Conservation (phyloP, 2,888 invertebrate genomes). For the Heteropelma amictum region DNA sequence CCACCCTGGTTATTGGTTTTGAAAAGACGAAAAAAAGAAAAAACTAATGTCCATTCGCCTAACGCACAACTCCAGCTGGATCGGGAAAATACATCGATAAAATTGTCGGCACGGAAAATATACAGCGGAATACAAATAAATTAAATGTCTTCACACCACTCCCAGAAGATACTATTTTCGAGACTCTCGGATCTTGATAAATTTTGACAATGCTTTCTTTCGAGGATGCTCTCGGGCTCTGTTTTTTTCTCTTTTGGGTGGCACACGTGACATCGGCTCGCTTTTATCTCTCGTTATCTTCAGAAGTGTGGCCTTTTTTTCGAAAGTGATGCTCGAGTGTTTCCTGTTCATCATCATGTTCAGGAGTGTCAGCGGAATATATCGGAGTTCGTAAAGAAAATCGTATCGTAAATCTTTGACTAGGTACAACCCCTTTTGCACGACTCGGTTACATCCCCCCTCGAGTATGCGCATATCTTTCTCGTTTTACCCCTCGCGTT, state of each 20-base stretch:
- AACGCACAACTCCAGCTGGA: conserved; percentile 18
- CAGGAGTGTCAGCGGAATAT: background rate
- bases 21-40: background rate
- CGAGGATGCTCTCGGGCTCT: background rate
- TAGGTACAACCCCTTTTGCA: conserved; percentile 50
- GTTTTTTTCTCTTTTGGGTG: background rate
- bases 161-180: background rate
- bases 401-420: conserved; percentile 43
- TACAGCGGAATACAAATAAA: background rate
- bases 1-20: conserved; percentile 33
- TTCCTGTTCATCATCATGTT: background rate
- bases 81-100: background rate
- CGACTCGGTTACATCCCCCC: conserved; percentile 31
- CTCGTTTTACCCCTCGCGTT: conserved; percentile 25
- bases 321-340: conserved; percentile 35
- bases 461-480: background rate
- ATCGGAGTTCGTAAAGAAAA: background rate
- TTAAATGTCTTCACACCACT: background rate
- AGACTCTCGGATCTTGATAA: background rate
- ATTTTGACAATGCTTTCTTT: conserved; percentile 16
- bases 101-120: background rate
- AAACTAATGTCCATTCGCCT: background rate
- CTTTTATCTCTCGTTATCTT: conserved; percentile 51
- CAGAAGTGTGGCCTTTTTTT: conserved; percentile 6
- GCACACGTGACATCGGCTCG: conserved; percentile 14